These are phyloP conservation scores for Chionis minor DNA, from an alignment of 2,113 vertebrate genomes.

Conservation along the genomic window DNA sequence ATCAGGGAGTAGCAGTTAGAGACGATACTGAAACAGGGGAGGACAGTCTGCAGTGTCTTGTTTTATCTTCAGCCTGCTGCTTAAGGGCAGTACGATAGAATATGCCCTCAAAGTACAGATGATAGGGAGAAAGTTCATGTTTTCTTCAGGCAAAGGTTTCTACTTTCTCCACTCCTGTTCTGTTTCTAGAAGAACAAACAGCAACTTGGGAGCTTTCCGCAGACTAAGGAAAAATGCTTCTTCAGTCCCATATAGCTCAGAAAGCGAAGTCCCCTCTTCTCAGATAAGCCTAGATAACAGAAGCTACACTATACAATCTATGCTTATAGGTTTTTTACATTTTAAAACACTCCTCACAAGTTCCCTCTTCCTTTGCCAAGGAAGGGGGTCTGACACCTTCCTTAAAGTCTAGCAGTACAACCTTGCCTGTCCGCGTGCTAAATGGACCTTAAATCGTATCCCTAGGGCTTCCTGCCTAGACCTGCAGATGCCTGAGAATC, in stretches of 20 bases:
- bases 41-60: neutral
- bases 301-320: neutral
- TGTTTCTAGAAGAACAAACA: neutral
- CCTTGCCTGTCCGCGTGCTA: neutral
- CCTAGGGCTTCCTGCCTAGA: neutral
- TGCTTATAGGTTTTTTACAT: neutral
- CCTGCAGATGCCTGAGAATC: neutral
- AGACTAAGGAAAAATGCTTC: neutral
- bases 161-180: neutral
- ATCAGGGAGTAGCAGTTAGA: slow-evolving; percentile 19
- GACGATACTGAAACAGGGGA: neutral
- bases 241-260: neutral
- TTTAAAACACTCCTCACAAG: neutral
- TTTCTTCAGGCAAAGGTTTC: neutral
- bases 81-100: neutral
- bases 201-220: neutral
- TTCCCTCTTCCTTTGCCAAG: neutral
- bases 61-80: neutral
- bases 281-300: neutral
- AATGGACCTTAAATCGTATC: neutral
- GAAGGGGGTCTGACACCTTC: neutral
- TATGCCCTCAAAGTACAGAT: neutral
- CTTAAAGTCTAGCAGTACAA: neutral
- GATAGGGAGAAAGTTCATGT: neutral
- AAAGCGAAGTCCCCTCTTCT: neutral